Evolutionary conservation across 1,140 invertebrate genomes (phyloP), one percentile per base, ranked within the genome.

Genomic region (Ephestia elutella): DNA sequence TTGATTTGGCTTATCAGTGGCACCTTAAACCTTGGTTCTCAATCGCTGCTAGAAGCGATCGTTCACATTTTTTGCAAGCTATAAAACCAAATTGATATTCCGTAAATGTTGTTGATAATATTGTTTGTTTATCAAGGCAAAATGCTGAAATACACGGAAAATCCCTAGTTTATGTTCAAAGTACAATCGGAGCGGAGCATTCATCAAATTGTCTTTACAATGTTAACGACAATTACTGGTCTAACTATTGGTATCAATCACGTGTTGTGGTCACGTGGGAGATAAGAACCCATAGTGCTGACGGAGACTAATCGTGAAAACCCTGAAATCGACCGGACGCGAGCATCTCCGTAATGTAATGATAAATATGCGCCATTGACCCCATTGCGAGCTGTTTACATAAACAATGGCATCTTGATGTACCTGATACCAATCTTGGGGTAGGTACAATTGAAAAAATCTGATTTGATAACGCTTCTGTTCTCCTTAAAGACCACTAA

Each of bases 301-400:
- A 44, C 38, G 15, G 10, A 5, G 38, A 15, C 15, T 44, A 44
- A 44, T 68, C 56, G 53, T 67, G 71, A 56, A 69, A 80, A 67
- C 74, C 76, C 70, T 80, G 73, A 78, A 74, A 70, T 65, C 50
- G 66, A 64, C 65, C 74, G 73, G 60, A 71, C 69, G 68, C 66
- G 64, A 67, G 63, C 60, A 70, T 71, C 64, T 72, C 56, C 38
- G 56, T 72, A 72, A 73, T 72, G 69, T 73, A 78, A 74, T 71
- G 68, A 76, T 79, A 74, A 75, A 71, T 73, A 73, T 71, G 60
- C 74, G 80, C 66, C 75, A 82, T 80, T 85, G 82, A 82, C 82
- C 77, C 62, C 70, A 78, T 76, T 85, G 71, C 68, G 71, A 72
- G 68, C 38, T 44, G 38, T 62, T 63, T 81, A 72, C 69, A 67